Base-by-base conservation (phyloP, 2,888 invertebrate species). In the Sepiola atlantica region DNA sequence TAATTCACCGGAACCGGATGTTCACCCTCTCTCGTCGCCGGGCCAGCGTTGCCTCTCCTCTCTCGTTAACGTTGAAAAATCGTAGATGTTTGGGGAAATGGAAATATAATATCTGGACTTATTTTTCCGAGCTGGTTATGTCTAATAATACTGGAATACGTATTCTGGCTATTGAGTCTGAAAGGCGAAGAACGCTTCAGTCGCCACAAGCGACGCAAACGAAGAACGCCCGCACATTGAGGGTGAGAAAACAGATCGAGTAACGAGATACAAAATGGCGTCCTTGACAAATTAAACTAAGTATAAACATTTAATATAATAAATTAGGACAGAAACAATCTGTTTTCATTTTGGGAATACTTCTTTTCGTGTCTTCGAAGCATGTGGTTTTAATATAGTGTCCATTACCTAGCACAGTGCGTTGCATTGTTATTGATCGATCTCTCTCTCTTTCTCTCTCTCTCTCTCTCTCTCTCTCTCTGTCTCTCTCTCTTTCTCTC, bases 1-100 rank as follows among this genome's bases (percentile, higher is more conserved):
- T 32, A 77, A 77, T n/a, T 77, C 77, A 77, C n/a, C 77, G 77
- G 77, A 77, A 77, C 77, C 77, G 77, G 77, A 77, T n/a, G 77
- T n/a, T n/a, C n/a, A 77, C 12, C 77, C 77, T n/a, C 77, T 77
- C 77, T 77, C 77, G n/a, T n/a, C n/a, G n/a, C 77, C 77, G n/a
- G 14, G 77, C 77, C n/a, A 16, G n/a, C 18, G 14, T 32, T 77
- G n/a, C 77, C n/a, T n/a, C 12, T 18, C n/a, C 4, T 10, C 12
- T 18, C n/a, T 3, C n/a, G 32, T 32, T 16, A 77, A 77, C 18
- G 77, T 77, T 12, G 77, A 32, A 77, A 32, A n/a, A 14, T 77
- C 77, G 77, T 32, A 32, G n/a, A 77, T 77, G 77, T 77, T 77
- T 77, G 0, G 45, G 45, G 77, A 77, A 77, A 77, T 77, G 77